Percentiles rank a stretch among this genome's conserved stretches.
Conservation (phyloP, 2,888 invertebrate species). For the Nudaria mundana region DNA sequence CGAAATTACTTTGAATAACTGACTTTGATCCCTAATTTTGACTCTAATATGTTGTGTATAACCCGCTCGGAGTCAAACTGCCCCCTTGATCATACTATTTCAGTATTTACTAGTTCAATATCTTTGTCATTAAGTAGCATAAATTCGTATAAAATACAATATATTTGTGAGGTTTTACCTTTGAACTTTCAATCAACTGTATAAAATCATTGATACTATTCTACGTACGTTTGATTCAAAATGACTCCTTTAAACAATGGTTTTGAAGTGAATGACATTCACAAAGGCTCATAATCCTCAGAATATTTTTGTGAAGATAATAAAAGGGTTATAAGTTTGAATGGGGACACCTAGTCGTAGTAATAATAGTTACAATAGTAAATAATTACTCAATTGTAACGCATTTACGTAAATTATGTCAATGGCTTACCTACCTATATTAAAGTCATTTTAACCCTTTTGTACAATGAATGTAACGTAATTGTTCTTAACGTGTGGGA, state of each 20-base stretch:
- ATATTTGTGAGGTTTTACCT: too few species aligned
- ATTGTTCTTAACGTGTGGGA: slow-evolving; percentile 10
- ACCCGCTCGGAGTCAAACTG: too few species aligned
- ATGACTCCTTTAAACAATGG: slow-evolving; percentile 1
- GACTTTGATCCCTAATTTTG: too few species aligned
- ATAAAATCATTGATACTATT: slow-evolving; percentile 9
- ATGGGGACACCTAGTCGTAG: neutral
- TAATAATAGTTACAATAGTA: slow-evolving; percentile 14
- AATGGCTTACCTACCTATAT: slow-evolving; percentile 13
- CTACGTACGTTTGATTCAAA: slow-evolving; percentile 5
- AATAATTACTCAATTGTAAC: slow-evolving; percentile 24
- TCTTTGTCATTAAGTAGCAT: too few species aligned
- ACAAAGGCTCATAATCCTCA: slow-evolving; percentile 10
- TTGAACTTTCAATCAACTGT: slow-evolving; percentile 9
- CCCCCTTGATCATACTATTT: too few species aligned
- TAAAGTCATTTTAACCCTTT: slow-evolving; percentile 12
- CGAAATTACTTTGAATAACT: too few species aligned
- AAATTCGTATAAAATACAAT: too few species aligned
- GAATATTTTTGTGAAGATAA: slow-evolving; percentile 10
- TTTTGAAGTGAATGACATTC: slow-evolving; percentile 14
- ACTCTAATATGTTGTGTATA: too few species aligned
- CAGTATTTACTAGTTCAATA: too few species aligned
- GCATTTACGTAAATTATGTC: slow-evolving; percentile 18
- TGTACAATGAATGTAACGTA: slow-evolving; percentile 6
- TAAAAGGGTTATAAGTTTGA: neutral